Conservation (phyloP, 2,113 vertebrate genomes). For the Apodemus speciosus region DNA sequence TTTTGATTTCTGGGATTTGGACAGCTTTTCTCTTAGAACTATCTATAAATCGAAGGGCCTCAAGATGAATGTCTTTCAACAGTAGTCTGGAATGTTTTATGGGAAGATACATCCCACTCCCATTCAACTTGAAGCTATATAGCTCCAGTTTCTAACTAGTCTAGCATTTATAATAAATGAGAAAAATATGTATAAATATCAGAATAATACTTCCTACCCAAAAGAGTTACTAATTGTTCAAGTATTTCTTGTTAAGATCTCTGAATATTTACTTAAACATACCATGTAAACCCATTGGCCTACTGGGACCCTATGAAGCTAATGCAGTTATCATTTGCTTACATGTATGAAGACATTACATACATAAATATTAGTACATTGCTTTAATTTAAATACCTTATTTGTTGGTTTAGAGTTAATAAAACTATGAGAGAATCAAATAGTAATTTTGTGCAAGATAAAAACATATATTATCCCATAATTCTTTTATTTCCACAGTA, state of each 20-base stretch:
- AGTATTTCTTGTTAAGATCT: slow-evolving; percentile 25
- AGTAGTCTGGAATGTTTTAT: neutral
- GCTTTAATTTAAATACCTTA: slow-evolving; percentile 17
- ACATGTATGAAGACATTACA: neutral
- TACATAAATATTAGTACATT: neutral
- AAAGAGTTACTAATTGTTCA: neutral
- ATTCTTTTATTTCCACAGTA: neutral
- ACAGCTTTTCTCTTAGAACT: slow-evolving; percentile 17
- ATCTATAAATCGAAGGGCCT: neutral
- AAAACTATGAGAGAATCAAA: neutral
- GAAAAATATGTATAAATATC: neutral
- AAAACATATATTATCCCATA: neutral
- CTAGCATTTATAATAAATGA: neutral
- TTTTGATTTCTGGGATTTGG: slow-evolving; percentile 37
- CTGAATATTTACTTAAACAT: slow-evolving; percentile 12
- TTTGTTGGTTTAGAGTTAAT: slow-evolving; percentile 31
- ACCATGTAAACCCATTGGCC: neutral
- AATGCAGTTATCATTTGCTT: neutral
- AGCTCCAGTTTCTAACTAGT: neutral
- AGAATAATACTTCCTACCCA: neutral
- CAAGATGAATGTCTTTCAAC: neutral
- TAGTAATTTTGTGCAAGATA: neutral
- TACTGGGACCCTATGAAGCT: no score
- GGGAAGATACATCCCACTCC: neutral
- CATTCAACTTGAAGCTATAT: neutral